Conservation (phyloP, 2,888 invertebrate species). For the Parnassius smintheus region DNA sequence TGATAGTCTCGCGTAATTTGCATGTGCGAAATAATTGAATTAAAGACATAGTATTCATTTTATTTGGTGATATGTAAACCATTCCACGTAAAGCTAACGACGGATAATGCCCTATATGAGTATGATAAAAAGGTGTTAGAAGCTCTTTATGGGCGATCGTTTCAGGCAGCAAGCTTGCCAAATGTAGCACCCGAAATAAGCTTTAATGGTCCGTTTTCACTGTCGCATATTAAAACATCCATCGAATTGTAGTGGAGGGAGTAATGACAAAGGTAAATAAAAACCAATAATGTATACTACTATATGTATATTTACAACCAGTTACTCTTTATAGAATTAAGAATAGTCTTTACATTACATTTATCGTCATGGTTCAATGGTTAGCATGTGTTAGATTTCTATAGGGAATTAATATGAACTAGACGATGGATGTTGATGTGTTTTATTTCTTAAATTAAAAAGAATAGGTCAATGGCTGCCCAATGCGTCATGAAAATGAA, state of each 20-base stretch:
- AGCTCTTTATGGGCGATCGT: conserved; percentile 43
- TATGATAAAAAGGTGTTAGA: conserved; percentile 47
- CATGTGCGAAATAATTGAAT: background rate
- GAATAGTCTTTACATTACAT: too few species aligned
- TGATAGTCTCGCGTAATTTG: too few species aligned
- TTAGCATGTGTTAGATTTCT: too few species aligned
- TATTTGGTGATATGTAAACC: conserved; percentile 24
- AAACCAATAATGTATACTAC: background rate
- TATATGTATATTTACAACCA: too few species aligned
- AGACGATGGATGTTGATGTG: too few species aligned
- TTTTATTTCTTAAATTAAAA: too few species aligned
- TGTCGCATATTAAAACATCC: conserved; percentile 33
- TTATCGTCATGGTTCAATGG: too few species aligned
- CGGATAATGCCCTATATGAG: conserved; percentile 43
- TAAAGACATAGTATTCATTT: conserved; percentile 16
- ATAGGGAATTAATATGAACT: too few species aligned
- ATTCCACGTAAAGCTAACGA: conserved; percentile 36
- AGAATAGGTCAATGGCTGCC: too few species aligned
- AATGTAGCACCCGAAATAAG: conserved; percentile 39
- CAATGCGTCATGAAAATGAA: too few species aligned
- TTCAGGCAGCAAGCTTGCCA: conserved; percentile 39
- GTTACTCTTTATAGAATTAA: too few species aligned
- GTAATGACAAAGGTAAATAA: background rate
- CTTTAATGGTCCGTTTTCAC: conserved; percentile 38
- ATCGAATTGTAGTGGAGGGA: conserved; percentile 16